phyloP scores from a whole-genome alignment of 2,888 invertebrate species.

The Yponomeuta sedellus region DNA sequence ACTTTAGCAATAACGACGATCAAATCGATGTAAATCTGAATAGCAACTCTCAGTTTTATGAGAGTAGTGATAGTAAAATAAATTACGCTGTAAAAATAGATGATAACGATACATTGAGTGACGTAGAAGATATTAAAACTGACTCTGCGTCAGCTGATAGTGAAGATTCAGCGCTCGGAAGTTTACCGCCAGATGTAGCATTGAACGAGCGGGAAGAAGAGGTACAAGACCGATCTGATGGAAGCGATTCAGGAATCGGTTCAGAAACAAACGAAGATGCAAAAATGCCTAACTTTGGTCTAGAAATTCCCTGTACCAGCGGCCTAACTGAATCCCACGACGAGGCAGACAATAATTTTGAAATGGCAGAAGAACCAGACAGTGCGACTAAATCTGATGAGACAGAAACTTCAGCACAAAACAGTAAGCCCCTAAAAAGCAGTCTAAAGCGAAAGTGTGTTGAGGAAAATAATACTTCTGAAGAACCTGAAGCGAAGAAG shows the following conservation, averaged over 20 bases:
- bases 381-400: conserved; percentile 29
- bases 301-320: conserved; percentile 48
- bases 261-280: conserved; percentile 82
- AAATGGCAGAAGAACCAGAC: conserved; percentile 27
- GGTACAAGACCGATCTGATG: conserved; percentile 83
- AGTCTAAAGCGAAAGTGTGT: conserved; percentile 81
- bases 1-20: conserved; percentile 59
- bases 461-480: conserved; percentile 44
- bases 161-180: conserved; percentile 79
- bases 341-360: conserved; percentile 21
- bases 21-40: conserved; percentile 55
- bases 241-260: conserved; percentile 90
- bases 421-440: conserved; percentile 61
- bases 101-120: conserved; percentile 71
- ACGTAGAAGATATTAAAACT: conserved; percentile 71
- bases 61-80: conserved; percentile 69
- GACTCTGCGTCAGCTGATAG: conserved; percentile 74
- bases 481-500: conserved; percentile 74
- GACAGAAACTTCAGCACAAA: conserved; percentile 31
- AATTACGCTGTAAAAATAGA: conserved; percentile 68
- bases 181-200: conserved; percentile 68
- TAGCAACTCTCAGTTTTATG: conserved; percentile 70
- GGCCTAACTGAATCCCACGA: conserved; percentile 28
- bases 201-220: conserved; percentile 75
- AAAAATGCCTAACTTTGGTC: conserved; percentile 53